A percentile compares a stretch with the other conserved stretches of the same genome.
These are phyloP conservation scores for Mastigias papua DNA, from an alignment of 30 jellyfish, hydroid and myxozoan species.

Conservation along the genomic window DNA sequence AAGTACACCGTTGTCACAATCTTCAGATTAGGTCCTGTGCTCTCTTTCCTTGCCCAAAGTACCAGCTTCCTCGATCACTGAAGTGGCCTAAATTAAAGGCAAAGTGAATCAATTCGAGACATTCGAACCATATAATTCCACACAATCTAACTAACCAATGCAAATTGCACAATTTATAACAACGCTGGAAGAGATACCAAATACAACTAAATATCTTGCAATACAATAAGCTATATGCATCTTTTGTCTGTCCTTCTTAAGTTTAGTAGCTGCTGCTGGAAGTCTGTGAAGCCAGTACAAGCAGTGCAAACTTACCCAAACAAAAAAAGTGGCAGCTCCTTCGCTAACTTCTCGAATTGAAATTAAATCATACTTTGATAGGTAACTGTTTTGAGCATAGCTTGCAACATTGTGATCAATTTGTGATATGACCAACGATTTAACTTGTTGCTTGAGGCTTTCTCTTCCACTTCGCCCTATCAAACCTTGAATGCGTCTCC, in stretches of 20 bases:
- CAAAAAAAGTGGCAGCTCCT: conserved; percentile 96
- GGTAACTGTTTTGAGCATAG: conserved; percentile 74
- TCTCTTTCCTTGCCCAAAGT: conserved; percentile 84
- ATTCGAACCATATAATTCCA: too few relatives aligned
- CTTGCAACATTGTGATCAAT: conserved; percentile 65
- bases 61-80: conserved; percentile 94
- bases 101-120: too few relatives aligned
- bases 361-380: conserved; percentile 74
- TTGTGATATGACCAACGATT: conserved; percentile 79
- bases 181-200: too few relatives aligned
- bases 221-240: too few relatives aligned
- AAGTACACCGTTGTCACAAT: too few relatives aligned
- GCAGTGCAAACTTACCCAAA: conserved; percentile 79
- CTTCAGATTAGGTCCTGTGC: conserved; percentile 71
- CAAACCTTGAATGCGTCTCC: conserved; percentile 92
- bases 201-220: too few relatives aligned
- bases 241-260: too few relatives aligned
- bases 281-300: too few relatives aligned
- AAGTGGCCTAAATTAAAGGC: conserved; percentile 43
- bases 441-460: conserved; percentile 83
- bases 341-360: conserved; percentile 93
- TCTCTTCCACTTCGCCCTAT: conserved; percentile 94
- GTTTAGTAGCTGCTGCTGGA: too few relatives aligned
- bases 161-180: too few relatives aligned
- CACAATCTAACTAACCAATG: too few relatives aligned